Conservation (phyloP, 2,797 vertebrate species). For the Coranthus polyacanthus region DNA sequence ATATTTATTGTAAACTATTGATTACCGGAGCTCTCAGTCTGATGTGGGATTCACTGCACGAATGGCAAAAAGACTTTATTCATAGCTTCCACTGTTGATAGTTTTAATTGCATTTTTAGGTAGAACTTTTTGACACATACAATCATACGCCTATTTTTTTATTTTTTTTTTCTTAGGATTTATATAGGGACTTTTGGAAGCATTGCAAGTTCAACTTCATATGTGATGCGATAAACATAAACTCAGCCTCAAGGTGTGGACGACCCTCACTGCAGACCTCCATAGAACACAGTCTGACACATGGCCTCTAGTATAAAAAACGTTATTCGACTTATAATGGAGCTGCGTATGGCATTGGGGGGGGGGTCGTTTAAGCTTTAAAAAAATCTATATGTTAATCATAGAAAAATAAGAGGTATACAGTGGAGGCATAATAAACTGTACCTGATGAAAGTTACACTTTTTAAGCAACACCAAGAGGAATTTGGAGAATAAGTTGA, state of each 20-base stretch:
- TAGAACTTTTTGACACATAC: background rate
- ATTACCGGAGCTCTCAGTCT: background rate
- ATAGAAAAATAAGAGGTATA: too few species aligned
- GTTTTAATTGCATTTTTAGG: conserved; percentile 8
- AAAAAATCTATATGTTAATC: too few species aligned
- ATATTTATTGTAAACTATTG: too few species aligned
- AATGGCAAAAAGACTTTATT: conserved; percentile 11
- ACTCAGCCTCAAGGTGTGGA: background rate
- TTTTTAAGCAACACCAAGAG: conserved; percentile 1
- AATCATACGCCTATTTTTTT: conserved; percentile 5
- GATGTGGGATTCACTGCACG: background rate
- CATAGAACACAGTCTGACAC: conserved; percentile 32
- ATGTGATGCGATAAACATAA: too few species aligned
- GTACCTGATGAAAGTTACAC: conserved; percentile 11
- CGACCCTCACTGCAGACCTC: background rate
- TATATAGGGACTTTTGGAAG: background rate
- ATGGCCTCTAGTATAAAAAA: too few species aligned
- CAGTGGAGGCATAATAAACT: conserved; percentile 10
- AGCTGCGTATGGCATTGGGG: too few species aligned
- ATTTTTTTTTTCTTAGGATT: conserved; percentile 3
- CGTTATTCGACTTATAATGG: too few species aligned
- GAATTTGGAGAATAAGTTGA: too few species aligned
- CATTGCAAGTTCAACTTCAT: conserved; percentile 7
- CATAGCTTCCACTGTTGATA: too few species aligned
- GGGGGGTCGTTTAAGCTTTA: too few species aligned